Evolutionary conservation across 2,113 vertebrate species (phyloP).

Genomic region (Athene cunicularia): DNA sequence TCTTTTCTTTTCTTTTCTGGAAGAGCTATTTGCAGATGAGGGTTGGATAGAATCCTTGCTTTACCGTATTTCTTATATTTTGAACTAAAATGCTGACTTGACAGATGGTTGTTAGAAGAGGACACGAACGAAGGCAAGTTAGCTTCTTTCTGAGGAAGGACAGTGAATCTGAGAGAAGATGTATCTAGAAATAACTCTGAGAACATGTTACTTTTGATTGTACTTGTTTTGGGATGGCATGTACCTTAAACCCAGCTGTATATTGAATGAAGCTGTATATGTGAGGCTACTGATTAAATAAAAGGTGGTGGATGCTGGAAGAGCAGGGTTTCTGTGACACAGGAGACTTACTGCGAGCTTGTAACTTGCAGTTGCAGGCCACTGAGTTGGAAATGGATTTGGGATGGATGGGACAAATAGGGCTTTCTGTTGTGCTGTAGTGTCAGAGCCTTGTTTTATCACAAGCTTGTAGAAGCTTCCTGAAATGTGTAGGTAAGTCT

Average conservation of each 20-base stretch:
- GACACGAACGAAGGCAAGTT: background rate
- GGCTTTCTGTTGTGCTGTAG: background rate
- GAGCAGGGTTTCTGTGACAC: background rate
- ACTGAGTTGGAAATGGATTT: background rate
- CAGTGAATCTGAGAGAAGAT: background rate
- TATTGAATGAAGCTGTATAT: background rate
- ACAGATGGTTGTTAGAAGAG: slow-evolving; percentile 5
- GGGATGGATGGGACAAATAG: background rate
- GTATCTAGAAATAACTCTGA: background rate
- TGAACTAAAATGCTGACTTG: background rate
- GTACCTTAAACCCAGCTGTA: background rate
- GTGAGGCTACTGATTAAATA: background rate
- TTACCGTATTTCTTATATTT: background rate
- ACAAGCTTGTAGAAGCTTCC: background rate
- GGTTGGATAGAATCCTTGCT: background rate
- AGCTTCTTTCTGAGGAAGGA: background rate
- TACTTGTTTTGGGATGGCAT: background rate
- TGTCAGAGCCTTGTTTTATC: background rate
- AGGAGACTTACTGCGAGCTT: background rate
- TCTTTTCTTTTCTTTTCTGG: background rate
- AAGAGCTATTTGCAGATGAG: background rate
- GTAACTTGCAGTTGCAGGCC: background rate
- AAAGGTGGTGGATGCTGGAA: background rate
- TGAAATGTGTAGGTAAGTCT: background rate
- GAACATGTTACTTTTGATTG: background rate